Percentiles rank a stretch among this genome's conserved stretches.
Conservation (phyloP, 2,113 vertebrate species). For the Elaphurus davidianus region DNA sequence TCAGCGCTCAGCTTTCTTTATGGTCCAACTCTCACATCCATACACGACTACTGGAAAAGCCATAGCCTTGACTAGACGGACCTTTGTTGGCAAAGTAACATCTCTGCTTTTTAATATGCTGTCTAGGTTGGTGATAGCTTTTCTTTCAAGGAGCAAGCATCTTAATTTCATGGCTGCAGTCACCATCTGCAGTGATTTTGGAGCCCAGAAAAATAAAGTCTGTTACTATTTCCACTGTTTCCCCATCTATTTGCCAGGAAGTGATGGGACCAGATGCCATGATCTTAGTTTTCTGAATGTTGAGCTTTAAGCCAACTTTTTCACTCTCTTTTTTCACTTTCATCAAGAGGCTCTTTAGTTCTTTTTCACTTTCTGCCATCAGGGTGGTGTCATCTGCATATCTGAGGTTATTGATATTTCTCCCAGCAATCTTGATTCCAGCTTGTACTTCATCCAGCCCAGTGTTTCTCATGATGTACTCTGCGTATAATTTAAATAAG, state of each 20-base stretch:
- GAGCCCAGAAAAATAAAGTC: not conserved
- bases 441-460: not conserved
- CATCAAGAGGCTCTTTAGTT: not conserved
- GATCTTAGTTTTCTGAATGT: not conserved
- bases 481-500: not conserved
- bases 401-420: not conserved
- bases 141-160: not conserved
- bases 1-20: fast-evolving
- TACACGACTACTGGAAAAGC: not conserved
- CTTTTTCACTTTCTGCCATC: not conserved
- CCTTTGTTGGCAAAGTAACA: not conserved
- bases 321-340: not conserved
- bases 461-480: not conserved
- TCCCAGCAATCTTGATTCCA: fast-evolving
- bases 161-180: not conserved
- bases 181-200: not conserved
- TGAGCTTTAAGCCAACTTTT: not conserved
- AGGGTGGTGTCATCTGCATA: not conserved
- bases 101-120: not conserved
- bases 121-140: not conserved
- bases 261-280: not conserved
- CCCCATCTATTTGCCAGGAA: not conserved
- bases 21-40: not conserved
- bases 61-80: not conserved
- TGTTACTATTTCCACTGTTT: not conserved